phyloP scores from a whole-genome alignment of 2,113 vertebrate species.

The Uria lomvia region DNA sequence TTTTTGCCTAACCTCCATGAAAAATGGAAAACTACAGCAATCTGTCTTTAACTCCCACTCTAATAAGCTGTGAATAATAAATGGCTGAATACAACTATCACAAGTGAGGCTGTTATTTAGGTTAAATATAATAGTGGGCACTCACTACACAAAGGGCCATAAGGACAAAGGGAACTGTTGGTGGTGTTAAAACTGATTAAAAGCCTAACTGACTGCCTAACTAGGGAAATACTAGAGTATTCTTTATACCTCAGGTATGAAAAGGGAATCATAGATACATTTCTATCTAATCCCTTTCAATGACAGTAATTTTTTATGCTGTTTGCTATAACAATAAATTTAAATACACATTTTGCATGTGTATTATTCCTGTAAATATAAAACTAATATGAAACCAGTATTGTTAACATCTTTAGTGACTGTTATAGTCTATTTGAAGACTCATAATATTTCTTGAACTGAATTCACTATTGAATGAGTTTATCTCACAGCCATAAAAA shows the following conservation, averaged over 20 bases:
- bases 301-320: not conserved
- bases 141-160: not conserved
- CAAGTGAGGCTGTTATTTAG: not conserved
- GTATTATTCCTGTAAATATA: not conserved
- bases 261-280: not conserved
- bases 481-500: not conserved
- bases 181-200: not conserved
- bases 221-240: not conserved
- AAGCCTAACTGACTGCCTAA: not conserved
- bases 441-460: not conserved
- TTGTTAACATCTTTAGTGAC: not conserved
- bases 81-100: conserved; percentile 9
- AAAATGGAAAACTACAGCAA: conserved; percentile 7
- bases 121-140: not conserved
- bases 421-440: not conserved
- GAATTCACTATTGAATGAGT: not conserved
- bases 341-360: not conserved
- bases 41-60: conserved; percentile 36
- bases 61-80: conserved; percentile 45
- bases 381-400: not conserved
- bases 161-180: not conserved
- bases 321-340: not conserved
- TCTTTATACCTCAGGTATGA: not conserved
- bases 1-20: not conserved
- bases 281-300: not conserved